These are phyloP conservation scores for Tipula confusa DNA, from an alignment of 2,888 invertebrate genomes.

Conservation along the genomic window DNA sequence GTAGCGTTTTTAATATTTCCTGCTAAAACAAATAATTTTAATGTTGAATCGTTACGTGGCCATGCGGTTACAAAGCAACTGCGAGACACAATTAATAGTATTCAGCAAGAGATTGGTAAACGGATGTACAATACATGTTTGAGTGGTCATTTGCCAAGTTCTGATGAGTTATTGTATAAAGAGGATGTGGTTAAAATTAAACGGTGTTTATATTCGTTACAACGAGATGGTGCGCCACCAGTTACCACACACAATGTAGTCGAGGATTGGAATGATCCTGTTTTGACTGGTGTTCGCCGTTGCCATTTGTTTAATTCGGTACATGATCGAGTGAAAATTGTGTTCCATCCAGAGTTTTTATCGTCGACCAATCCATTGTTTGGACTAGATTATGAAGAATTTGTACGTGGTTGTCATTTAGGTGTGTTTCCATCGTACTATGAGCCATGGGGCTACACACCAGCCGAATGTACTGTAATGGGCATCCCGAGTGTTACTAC, in stretches of 20 bases:
- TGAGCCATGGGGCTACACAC: conserved; percentile 99
- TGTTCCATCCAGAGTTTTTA: conserved; percentile 98
- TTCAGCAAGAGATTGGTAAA: conserved; percentile 91
- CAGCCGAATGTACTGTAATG: conserved; percentile 99
- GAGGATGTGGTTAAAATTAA: conserved; percentile 94
- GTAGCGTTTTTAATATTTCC: conserved; percentile 99
- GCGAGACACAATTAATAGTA: conserved; percentile 84
- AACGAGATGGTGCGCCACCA: conserved; percentile 86
- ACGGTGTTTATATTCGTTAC: conserved; percentile 88
- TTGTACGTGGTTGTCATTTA: conserved; percentile 96
- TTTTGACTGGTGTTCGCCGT: conserved; percentile 77
- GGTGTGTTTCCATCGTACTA: conserved; percentile 99
- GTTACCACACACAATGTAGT: conserved; percentile 97
- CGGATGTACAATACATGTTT: conserved; percentile 91
- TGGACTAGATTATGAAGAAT: conserved; percentile 98
- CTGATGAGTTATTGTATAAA: conserved; percentile 77
- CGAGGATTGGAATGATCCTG: conserved; percentile 81
- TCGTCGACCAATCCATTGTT: conserved; percentile 96
- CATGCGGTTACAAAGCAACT: conserved; percentile 97
- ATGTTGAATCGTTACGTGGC: conserved; percentile 94
- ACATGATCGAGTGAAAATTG: conserved; percentile 93
- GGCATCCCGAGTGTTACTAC: conserved; percentile 98
- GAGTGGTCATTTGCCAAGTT: conserved; percentile 83
- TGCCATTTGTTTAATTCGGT: conserved; percentile 93
- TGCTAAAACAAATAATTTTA: conserved; percentile 95